phyloP scores from a whole-genome alignment of 2,888 invertebrate genomes.

The Dryococelus australis region DNA sequence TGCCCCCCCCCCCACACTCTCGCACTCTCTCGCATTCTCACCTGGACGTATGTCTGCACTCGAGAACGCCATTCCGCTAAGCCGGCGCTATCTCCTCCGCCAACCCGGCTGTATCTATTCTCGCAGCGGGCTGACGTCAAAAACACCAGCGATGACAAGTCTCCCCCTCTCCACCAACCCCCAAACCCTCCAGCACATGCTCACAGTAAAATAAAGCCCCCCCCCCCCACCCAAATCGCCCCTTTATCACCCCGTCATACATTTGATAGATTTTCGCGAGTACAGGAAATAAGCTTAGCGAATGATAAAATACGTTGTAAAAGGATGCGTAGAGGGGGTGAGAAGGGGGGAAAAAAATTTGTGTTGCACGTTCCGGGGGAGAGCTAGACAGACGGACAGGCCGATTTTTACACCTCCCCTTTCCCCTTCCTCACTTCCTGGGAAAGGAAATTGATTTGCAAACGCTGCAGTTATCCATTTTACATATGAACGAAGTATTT shows the following conservation, averaged over 20 bases:
- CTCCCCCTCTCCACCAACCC: too few relatives aligned
- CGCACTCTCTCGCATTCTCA: too few relatives aligned
- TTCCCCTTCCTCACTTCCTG: neutral
- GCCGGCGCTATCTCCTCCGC: too few relatives aligned
- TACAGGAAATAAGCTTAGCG: conserved; percentile 26
- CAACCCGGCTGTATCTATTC: too few relatives aligned
- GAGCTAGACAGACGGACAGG: neutral
- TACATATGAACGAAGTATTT: conserved; percentile 27
- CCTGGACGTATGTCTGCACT: too few relatives aligned
- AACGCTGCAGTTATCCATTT: conserved; percentile 24
- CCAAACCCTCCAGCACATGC: too few relatives aligned
- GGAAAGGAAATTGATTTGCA: conserved; percentile 27
- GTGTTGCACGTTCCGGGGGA: neutral
- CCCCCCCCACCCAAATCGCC: too few relatives aligned
- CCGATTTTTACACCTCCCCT: neutral
- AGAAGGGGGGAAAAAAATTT: neutral
- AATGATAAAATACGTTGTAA: conserved; percentile 24
- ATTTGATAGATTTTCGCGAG: conserved; percentile 23
- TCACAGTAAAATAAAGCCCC: neutral
- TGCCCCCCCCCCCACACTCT: neutral
- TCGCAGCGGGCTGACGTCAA: too few relatives aligned
- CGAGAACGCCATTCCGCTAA: too few relatives aligned
- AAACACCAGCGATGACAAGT: too few relatives aligned
- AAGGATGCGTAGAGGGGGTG: too few relatives aligned
- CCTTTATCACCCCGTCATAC: too few relatives aligned